A percentile compares a stretch with the other conserved stretches of the same genome.
phyloP scores from a whole-genome alignment of 53 echinoderm and acorn worm species.

The Antedon mediterranea region DNA sequence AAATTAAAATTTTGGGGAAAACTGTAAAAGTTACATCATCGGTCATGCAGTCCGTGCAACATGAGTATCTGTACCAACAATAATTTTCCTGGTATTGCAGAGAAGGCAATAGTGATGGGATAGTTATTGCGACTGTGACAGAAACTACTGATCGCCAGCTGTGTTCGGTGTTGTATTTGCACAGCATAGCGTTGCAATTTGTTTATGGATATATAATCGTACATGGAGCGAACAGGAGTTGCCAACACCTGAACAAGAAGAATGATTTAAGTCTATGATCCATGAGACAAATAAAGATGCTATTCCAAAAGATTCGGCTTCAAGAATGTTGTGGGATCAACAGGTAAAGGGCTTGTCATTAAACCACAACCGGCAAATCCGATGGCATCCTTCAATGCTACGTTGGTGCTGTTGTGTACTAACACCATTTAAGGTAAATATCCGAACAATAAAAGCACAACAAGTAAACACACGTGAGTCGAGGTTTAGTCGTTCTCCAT shows the following conservation, averaged over 20 bases:
- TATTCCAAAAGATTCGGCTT: conserved; percentile 7
- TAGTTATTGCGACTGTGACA: background rate
- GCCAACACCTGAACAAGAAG: too few relatives aligned
- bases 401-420: too few relatives aligned
- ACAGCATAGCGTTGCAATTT: background rate
- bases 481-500: too few relatives aligned
- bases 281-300: too few relatives aligned
- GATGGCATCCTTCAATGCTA: conserved; percentile 29
- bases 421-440: too few relatives aligned
- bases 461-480: too few relatives aligned
- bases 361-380: conserved; percentile 2
- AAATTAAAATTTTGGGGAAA: background rate
- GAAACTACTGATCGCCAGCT: background rate
- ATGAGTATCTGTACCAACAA: background rate
- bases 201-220: background rate
- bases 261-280: too few relatives aligned
- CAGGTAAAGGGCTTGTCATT: background rate
- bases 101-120: background rate
- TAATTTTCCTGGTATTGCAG: background rate
- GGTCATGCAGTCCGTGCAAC: too few relatives aligned
- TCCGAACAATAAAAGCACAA: too few relatives aligned
- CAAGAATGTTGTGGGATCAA: conserved; percentile 27
- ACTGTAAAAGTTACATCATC: background rate
- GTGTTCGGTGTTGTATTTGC: background rate
- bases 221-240: background rate